Evolutionary conservation across 1,140 invertebrate genomes (phyloP).

Genomic region (Calycopis cecrops): DNA sequence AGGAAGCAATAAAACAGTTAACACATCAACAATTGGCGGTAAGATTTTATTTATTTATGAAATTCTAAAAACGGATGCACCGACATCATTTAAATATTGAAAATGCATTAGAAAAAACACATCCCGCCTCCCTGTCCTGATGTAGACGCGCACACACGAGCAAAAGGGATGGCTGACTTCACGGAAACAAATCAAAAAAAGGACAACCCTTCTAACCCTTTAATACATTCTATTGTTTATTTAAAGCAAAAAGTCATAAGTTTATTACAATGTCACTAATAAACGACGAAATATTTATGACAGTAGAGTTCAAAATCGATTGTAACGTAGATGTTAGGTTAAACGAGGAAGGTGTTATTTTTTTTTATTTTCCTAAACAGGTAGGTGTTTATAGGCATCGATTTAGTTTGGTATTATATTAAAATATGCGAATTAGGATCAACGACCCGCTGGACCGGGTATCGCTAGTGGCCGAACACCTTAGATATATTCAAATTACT

Average conservation of each 20-base stretch:
- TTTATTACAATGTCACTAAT: constrained; percentile 24
- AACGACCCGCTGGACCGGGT: constrained; percentile 11
- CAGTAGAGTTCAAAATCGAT: constrained; percentile 33
- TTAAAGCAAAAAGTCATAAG: constrained; percentile 42
- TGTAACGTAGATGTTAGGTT: constrained; percentile 6
- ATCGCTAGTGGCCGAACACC: not conserved
- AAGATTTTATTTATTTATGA: constrained; percentile 56
- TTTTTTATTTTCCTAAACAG: constrained; percentile 52
- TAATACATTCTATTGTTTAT: constrained; percentile 60
- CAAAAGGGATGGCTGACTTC: constrained; percentile 40
- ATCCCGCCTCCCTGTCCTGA: constrained; percentile 30
- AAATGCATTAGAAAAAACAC: constrained; percentile 54
- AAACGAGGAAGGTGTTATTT: constrained; percentile 28
- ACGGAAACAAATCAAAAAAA: constrained; percentile 70
- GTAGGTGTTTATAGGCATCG: constrained; percentile 45
- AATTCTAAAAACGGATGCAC: constrained; percentile 68
- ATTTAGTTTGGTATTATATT: constrained; percentile 27
- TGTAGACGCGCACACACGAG: constrained; percentile 18
- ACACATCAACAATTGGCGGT: constrained; percentile 51
- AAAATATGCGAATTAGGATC: constrained; percentile 14
- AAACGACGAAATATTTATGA: constrained; percentile 23
- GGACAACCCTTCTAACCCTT: constrained; percentile 70
- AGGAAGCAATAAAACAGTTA: constrained; percentile 65
- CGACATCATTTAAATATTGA: constrained; percentile 67
- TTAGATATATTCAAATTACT: constrained; percentile 5